Evolutionary conservation across 2,888 invertebrate species (phyloP), one percentile per base, ranked within the genome.

Genomic region (Pammene fasciana): DNA sequence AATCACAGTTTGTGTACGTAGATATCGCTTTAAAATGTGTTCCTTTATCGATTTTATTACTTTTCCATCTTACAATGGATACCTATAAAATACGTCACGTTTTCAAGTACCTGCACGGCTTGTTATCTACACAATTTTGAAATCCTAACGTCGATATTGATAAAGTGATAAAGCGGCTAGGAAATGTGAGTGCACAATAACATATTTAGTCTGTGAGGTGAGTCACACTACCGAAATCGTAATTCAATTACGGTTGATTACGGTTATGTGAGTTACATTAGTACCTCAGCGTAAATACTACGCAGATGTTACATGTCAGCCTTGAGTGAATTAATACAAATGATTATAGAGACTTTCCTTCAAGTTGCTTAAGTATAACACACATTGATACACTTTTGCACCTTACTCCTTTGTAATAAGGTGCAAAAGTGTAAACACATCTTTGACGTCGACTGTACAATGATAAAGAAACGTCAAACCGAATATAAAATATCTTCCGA

Each of bases 81-180:
- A 38, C 13, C 43, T 13, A 16, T 18, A 54, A 26, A 3, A 11
- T n/a, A 52, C 50, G 41, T 62, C 52, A 52, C 41, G 41, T 50
- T n/a, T 52, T 18, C 50, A 6, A 52, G 41, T 52, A 52, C 46
- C 10, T 43, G 61, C 45, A n/a, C 50, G 11, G 4, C 13, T 54
- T 48, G 56, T 68, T 59, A 65, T 68, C 68, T 34, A 14, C 36
- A 38, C 56, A 65, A 48, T 64, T 64, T 64, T 68, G 45, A 64
- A 57, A 68, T 48, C 55, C 55, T 41, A 43, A 41, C 55, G 26
- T 48, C 52, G 38, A 48, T 57, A 64, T 34, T 57, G 64, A 65
- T 68, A 65, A 68, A 8, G 43, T 10, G 46, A 65, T 52, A 52
- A 46, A 65, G 59, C 38, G 34, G 13, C 9, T 16, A 13, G 26